Evolutionary conservation across 2,113 vertebrate genomes (phyloP).

Genomic region (Ranitomeya imitator): DNA sequence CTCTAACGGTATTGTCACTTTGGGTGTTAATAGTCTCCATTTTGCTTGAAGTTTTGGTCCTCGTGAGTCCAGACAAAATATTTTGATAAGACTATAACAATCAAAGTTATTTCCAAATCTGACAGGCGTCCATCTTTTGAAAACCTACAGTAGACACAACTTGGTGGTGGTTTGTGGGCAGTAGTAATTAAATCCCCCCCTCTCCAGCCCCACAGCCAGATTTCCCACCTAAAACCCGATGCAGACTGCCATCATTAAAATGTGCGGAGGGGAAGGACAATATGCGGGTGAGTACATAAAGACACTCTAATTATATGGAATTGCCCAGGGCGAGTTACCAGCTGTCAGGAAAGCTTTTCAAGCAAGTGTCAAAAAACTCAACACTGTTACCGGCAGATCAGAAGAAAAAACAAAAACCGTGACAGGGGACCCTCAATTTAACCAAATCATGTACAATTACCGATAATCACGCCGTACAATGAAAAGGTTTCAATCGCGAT

Average conservation of each 20-base stretch:
- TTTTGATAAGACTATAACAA: not conserved
- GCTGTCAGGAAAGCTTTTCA: slow-evolving; percentile 50
- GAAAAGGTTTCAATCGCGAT: not conserved
- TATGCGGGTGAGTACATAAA: slow-evolving; percentile 33
- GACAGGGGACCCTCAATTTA: slow-evolving; percentile 43
- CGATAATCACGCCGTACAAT: not conserved
- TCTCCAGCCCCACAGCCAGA: not conserved
- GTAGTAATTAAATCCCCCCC: slow-evolving; percentile 8
- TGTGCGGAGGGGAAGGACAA: slow-evolving; percentile 15
- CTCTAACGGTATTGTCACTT: too few species aligned
- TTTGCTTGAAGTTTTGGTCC: not conserved
- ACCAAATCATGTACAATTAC: slow-evolving; percentile 37
- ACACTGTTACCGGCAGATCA: slow-evolving; percentile 31
- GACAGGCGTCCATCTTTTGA: not conserved
- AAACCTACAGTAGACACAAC: not conserved
- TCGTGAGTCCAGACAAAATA: not conserved
- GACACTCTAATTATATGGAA: slow-evolving; percentile 50
- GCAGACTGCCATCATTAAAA: slow-evolving; percentile 36
- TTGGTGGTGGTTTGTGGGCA: not conserved
- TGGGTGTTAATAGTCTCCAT: too few species aligned
- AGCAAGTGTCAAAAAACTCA: slow-evolving; percentile 40
- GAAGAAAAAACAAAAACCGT: slow-evolving; percentile 26
- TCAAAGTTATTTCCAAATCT: not conserved
- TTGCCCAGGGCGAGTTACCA: slow-evolving; percentile 36
- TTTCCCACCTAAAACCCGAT: not conserved